These are phyloP conservation scores for Sinonovacula constricta DNA, from an alignment of 1,140 invertebrate genomes.

Conservation along the genomic window DNA sequence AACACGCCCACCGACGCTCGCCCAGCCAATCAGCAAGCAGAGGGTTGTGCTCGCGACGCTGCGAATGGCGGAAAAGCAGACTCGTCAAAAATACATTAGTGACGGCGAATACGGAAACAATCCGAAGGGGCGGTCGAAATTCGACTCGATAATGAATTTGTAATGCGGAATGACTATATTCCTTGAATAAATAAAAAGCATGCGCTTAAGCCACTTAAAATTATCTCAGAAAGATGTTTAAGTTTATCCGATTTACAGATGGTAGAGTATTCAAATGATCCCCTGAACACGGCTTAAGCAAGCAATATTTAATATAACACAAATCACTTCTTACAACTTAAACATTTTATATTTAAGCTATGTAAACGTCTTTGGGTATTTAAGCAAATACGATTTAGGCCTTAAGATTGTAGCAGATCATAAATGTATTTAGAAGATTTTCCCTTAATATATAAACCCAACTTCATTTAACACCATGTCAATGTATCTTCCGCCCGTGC, in stretches of 20 bases:
- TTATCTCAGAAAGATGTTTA: constrained; percentile 42
- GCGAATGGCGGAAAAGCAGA: constrained; percentile 9
- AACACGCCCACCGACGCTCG: constrained; percentile 25
- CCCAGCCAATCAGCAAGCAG: constrained; percentile 25
- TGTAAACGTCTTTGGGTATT: constrained; percentile 32
- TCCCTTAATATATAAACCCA: constrained; percentile 45
- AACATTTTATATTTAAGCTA: constrained; percentile 16
- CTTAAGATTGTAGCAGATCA: constrained; percentile 52
- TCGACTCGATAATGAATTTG: background rate
- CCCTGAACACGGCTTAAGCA: constrained; percentile 12
- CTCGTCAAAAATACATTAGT: constrained; percentile 14
- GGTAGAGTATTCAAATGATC: background rate
- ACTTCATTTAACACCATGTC: background rate
- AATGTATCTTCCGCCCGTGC: no score
- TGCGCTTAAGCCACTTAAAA: constrained; percentile 36
- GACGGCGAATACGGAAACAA: background rate
- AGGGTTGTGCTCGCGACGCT: background rate
- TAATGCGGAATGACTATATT: background rate
- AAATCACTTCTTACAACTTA: constrained; percentile 46
- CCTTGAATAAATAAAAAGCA: constrained; percentile 42
- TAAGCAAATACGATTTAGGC: constrained; percentile 41
- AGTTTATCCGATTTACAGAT: constrained; percentile 51
- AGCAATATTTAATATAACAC: constrained; percentile 33
- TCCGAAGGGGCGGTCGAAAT: background rate
- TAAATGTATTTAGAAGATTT: constrained; percentile 53